Conservation (phyloP, 1,140 invertebrate species). For the Venturia canescens region DNA sequence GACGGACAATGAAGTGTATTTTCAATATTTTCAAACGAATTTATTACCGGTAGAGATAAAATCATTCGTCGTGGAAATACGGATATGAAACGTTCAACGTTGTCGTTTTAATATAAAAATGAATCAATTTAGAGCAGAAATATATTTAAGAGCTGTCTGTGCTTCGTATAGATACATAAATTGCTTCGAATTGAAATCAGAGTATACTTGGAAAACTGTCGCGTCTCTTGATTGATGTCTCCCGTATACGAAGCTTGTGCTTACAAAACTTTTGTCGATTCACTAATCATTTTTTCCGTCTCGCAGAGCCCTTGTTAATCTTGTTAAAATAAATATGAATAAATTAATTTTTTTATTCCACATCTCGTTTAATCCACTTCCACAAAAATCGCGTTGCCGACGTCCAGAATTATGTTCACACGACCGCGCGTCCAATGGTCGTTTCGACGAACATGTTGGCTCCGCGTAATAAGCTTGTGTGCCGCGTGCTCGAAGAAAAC, state of each 20-base stretch:
- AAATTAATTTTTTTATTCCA: not conserved
- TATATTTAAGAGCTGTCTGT: too few species aligned
- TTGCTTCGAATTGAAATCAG: too few species aligned
- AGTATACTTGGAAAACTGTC: not conserved
- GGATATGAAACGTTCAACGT: too few species aligned
- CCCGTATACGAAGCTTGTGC: too few species aligned
- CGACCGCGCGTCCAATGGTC: not conserved
- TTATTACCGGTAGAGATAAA: too few species aligned
- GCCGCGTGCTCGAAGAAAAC: not conserved
- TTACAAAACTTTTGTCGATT: not conserved
- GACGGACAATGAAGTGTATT: too few species aligned
- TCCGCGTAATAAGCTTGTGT: not conserved
- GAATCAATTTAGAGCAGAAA: too few species aligned
- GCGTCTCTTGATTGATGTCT: too few species aligned
- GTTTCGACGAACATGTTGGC: not conserved
- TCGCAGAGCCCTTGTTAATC: not conserved
- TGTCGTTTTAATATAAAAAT: too few species aligned
- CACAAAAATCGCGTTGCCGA: not conserved
- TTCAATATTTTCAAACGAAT: too few species aligned
- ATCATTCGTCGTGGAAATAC: too few species aligned
- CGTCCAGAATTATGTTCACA: not conserved
- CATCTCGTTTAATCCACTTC: not conserved
- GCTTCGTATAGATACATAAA: too few species aligned
- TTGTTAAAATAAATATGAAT: not conserved
- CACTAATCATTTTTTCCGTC: not conserved